A percentile compares a stretch with the other conserved stretches of the same genome.
Evolutionary conservation across 2,113 vertebrate genomes (phyloP).

Genomic region (Pollachius pollachius): DNA sequence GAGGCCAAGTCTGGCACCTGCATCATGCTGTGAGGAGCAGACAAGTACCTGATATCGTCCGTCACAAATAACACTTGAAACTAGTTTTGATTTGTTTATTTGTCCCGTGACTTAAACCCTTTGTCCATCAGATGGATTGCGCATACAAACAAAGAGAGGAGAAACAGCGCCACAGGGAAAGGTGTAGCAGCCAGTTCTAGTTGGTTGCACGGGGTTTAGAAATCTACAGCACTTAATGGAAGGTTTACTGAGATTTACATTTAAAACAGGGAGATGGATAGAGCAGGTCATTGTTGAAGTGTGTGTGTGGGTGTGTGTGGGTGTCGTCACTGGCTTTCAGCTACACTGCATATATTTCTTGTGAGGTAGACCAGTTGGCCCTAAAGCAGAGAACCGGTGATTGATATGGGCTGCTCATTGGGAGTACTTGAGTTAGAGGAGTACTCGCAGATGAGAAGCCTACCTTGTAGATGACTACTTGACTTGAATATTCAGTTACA

Average conservation of each 20-base stretch:
- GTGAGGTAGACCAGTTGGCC: conserved; percentile 31
- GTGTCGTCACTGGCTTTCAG: conserved; percentile 20
- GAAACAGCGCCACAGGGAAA: not conserved
- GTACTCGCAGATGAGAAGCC: not conserved
- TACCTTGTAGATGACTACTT: too few species aligned
- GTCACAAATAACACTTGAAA: conserved; percentile 14
- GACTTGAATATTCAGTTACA: too few species aligned
- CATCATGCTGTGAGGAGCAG: conserved; percentile 75
- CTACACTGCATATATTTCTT: conserved; percentile 23
- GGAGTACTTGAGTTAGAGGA: not conserved
- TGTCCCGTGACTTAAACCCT: conserved; percentile 27
- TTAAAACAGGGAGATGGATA: not conserved
- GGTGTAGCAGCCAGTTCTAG: too few species aligned
- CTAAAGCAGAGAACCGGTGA: conserved; percentile 11
- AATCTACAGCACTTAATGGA: not conserved
- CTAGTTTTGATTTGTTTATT: conserved; percentile 17
- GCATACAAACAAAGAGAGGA: conserved; percentile 18
- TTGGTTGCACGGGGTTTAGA: not conserved
- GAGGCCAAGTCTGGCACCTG: conserved; percentile 83
- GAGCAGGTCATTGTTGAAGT: not conserved
- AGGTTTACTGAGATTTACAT: not conserved
- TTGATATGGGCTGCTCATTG: conserved; percentile 1
- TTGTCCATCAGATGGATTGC: conserved; percentile 25
- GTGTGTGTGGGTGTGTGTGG: too few species aligned
- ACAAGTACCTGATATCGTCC: not conserved